phyloP scores from a whole-genome alignment of 2,888 invertebrate genomes.

The Chymomyza procnemis region DNA sequence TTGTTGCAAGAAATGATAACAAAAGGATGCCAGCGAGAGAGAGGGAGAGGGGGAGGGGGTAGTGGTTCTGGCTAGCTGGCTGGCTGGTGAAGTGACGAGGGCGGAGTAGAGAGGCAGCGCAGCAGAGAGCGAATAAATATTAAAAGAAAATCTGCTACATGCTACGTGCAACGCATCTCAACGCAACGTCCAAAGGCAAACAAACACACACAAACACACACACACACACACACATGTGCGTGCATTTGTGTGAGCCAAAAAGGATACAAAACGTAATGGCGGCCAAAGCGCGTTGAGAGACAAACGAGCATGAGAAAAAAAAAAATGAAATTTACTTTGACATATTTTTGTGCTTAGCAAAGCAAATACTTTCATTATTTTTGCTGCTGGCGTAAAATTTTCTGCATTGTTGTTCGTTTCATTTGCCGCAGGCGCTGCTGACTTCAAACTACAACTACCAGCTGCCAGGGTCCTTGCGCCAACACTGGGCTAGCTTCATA shows the following conservation, averaged over 20 bases:
- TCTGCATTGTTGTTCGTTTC: constrained; percentile 52
- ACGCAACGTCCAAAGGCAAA: constrained; percentile 29
- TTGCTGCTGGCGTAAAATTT: constrained; percentile 73
- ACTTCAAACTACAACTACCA: neutral
- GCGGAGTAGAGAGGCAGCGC: neutral
- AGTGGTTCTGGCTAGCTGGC: too few relatives aligned
- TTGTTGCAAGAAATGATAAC: neutral
- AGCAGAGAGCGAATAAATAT: neutral
- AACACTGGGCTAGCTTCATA: neutral
- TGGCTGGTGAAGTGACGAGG: too few relatives aligned
- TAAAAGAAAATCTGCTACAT: constrained; percentile 47
- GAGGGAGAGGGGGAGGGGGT: too few relatives aligned
- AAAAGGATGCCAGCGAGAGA: neutral
- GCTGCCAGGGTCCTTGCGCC: neutral
- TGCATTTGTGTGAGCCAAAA: neutral
- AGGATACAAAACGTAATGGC: constrained; percentile 43
- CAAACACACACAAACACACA: constrained; percentile 9
- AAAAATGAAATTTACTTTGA: constrained; percentile 73
- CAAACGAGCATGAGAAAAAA: constrained; percentile 41
- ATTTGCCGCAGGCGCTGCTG: neutral
- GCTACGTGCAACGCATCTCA: constrained; percentile 60
- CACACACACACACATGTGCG: neutral
- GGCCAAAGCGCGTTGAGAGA: neutral
- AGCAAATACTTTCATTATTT: constrained; percentile 75
- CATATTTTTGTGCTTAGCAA: constrained; percentile 75